Evolutionary conservation across 30 jellyfish, hydroid and myxozoan genomes (phyloP), one percentile per base, ranked within the genome.

Genomic region (Sanderia malayensis): DNA sequence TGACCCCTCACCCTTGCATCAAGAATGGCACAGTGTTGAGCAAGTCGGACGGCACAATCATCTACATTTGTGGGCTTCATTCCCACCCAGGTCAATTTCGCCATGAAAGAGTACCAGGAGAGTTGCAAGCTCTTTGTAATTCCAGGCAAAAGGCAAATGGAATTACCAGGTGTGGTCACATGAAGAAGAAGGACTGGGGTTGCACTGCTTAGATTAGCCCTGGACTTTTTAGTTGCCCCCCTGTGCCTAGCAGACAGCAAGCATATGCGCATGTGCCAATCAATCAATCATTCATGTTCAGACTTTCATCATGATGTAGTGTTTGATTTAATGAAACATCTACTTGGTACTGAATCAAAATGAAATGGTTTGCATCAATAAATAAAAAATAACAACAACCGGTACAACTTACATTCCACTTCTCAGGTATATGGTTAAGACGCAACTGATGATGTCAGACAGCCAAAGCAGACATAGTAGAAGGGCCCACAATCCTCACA

Each of bases 401-500:
- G 13, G 52, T 37, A 37, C 52, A 37, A 37, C 52, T 37, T 37
- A 37, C 52, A 37, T 37, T 37, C 52, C 52, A 37, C 52, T 37
- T 37, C 52, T 37, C 52, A 37, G 52, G 52, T 37, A 37, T 37
- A 37, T 37, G 52, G 52, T 37, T 37, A 37, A 13, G 52, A 37
- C 52, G 52, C 52, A 37, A 37, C 52, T 37, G 52, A 37, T 37
- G 52, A 37, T 37, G 10, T 37, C 52, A 37, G 52, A 37, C 52
- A 37, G 52, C 10, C 52, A 37, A 37, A 37, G 52, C 52, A 37
- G 52, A 37, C 52, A 37, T 37, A 37, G 52, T 37, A 37, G 52
- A 37, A 37, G 52, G 52, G 52, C 52, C 52, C 52, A 37, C 52
- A 37, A 37, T 37, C 52, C 52, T 37, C 52, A 37, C 52, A 37